Percentiles rank a stretch among this genome's conserved stretches.
Conservation (phyloP, 1,140 invertebrate genomes). For the Drosophila simulans region DNA sequence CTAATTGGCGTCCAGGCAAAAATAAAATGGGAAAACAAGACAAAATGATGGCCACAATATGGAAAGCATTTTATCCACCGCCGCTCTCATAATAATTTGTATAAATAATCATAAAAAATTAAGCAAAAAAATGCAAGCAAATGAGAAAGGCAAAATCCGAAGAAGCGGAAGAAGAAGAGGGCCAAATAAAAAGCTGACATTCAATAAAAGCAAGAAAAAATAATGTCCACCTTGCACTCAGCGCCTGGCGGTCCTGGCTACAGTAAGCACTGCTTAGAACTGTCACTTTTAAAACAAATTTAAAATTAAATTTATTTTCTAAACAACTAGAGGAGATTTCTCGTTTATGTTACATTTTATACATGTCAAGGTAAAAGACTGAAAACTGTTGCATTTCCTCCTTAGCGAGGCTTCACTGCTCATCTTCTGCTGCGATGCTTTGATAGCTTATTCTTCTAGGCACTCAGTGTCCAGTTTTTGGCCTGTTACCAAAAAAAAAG, state of each 20-base stretch:
- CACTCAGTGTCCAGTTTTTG: conserved; percentile 23
- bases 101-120: conserved; percentile 64
- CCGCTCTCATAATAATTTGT: conserved; percentile 51
- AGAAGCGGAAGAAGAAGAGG: background rate
- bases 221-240: conserved; percentile 38
- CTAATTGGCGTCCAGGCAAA: conserved; percentile 52
- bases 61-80: conserved; percentile 48
- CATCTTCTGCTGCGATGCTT: conserved; percentile 29
- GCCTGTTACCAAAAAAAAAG: conserved; percentile 40
- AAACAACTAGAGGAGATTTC: no score
- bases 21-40: conserved; percentile 21
- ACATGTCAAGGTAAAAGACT: background rate
- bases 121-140: conserved; percentile 36
- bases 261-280: background rate
- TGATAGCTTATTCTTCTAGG: conserved; percentile 19
- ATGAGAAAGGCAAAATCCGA: conserved; percentile 18
- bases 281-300: no score
- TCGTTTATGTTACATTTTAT: no score
- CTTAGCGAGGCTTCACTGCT: conserved; percentile 5
- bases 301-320: no score
- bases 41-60: conserved; percentile 55
- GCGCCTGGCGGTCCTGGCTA: background rate
- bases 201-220: conserved; percentile 41
- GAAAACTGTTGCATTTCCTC: background rate
- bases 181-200: conserved; percentile 56